These are phyloP conservation scores for Trichopria drosophilae DNA, from an alignment of 2,888 invertebrate genomes.

Conservation along the genomic window DNA sequence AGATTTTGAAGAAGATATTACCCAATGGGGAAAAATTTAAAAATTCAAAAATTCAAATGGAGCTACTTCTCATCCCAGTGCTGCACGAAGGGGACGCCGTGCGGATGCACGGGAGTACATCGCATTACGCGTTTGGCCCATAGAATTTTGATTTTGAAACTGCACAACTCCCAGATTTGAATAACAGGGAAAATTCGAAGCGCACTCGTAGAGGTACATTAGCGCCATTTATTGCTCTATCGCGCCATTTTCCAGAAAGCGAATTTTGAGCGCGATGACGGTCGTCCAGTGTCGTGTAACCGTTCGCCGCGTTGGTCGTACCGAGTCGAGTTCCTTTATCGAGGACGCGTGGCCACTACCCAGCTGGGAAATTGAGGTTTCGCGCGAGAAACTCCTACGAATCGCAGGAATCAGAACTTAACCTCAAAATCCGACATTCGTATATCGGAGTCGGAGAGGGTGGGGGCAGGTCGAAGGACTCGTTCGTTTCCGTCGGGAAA, in stretches of 20 bases:
- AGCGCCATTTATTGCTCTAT: conserved; percentile 57
- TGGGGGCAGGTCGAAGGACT: conserved; percentile 43
- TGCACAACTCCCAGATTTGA: conserved; percentile 38
- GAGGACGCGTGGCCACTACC: neutral
- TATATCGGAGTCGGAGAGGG: conserved; percentile 42
- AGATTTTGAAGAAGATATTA: conserved; percentile 18
- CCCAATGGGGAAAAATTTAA: conserved; percentile 44
- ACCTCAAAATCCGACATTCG: conserved; percentile 51
- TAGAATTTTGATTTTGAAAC: neutral
- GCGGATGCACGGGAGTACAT: too few species aligned
- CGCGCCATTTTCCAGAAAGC: conserved; percentile 56
- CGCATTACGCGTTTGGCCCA: neutral
- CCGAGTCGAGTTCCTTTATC: conserved; percentile 19
- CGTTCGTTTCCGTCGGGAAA: neutral
- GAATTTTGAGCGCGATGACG: conserved; percentile 38
- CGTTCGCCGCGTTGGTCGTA: too few species aligned
- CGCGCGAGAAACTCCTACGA: conserved; percentile 4
- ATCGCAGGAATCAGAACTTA: conserved; percentile 39
- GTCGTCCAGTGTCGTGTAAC: too few species aligned
- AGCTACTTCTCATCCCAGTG: neutral
- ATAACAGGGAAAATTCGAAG: conserved; percentile 44
- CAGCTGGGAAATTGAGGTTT: neutral
- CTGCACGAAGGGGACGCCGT: neutral
- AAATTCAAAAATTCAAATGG: conserved; percentile 58
- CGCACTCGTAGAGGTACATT: conserved; percentile 47